Percentiles rank a stretch among this genome's conserved stretches.
Conservation (phyloP, 2,797 vertebrate genomes). For the Sebastes flavidus region DNA sequence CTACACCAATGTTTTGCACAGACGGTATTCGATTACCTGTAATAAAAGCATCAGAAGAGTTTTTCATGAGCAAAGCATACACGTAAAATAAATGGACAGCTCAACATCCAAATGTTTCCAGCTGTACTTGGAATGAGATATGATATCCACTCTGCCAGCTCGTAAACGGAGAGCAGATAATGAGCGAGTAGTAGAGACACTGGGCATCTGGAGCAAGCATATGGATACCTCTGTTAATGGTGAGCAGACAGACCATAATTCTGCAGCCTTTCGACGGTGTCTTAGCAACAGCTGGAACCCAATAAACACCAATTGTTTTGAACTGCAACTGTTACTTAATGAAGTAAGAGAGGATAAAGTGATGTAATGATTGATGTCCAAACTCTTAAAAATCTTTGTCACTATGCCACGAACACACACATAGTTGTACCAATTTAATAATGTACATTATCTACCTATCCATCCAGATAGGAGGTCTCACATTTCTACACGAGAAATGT, state of each 20-base stretch:
- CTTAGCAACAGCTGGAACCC: constrained; percentile 70
- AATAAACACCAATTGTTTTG: constrained; percentile 59
- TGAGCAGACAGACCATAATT: constrained; percentile 62
- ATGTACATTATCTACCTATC: neutral
- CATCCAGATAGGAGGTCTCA: neutral
- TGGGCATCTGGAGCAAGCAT: constrained; percentile 73
- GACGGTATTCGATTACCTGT: neutral
- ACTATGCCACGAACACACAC: neutral
- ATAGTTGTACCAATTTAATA: neutral
- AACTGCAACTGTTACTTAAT: constrained; percentile 47
- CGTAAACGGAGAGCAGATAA: constrained; percentile 64
- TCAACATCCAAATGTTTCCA: constrained; percentile 63
- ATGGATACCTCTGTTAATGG: constrained; percentile 64
- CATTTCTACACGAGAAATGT: neutral
- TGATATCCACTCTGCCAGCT: constrained; percentile 55
- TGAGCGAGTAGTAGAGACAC: constrained; percentile 56
- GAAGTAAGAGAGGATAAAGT: constrained; percentile 36
- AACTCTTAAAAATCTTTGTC: neutral
- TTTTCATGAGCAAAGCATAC: constrained; percentile 42
- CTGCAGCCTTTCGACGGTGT: constrained; percentile 49
- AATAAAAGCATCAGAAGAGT: constrained; percentile 37
- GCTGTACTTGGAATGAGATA: constrained; percentile 53
- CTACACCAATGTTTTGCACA: neutral
- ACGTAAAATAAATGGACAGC: constrained; percentile 51
- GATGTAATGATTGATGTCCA: constrained; percentile 27